These are phyloP conservation scores for Pseudopodoces humilis DNA, from an alignment of 2,113 vertebrate genomes.

Conservation along the genomic window DNA sequence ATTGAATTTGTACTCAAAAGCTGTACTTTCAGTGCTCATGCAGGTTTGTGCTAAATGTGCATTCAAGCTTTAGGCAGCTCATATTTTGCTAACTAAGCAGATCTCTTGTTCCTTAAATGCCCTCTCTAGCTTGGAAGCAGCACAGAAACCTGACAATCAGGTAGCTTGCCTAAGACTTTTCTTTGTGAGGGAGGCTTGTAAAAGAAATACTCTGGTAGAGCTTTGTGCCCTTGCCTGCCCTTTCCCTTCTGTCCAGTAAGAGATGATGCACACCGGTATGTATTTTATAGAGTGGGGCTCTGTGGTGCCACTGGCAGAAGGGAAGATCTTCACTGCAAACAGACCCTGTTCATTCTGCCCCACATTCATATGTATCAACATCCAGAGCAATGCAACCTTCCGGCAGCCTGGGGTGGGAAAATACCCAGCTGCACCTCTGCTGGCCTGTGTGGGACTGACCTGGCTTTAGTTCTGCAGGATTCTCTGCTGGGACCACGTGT, in stretches of 20 bases:
- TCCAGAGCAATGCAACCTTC: neutral
- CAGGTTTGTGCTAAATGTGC: neutral
- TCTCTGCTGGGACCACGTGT: rapidly evolving
- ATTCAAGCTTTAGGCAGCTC: neutral
- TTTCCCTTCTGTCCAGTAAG: neutral
- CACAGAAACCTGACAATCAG: neutral
- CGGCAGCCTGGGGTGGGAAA: neutral
- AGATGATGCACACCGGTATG: rapidly evolving
- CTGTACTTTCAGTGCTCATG: neutral
- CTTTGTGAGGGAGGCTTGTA: neutral
- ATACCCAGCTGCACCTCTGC: neutral
- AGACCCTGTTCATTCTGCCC: neutral
- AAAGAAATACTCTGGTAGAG: neutral
- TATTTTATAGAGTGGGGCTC: neutral
- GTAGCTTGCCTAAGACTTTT: neutral
- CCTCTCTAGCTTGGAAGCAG: neutral
- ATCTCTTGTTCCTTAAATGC: neutral
- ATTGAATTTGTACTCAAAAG: neutral
- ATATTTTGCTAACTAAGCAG: neutral
- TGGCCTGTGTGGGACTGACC: neutral
- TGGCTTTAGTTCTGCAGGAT: neutral
- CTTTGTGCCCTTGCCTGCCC: neutral
- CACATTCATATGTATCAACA: rapidly evolving
- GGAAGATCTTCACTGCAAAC: neutral
- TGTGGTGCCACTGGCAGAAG: neutral